These are phyloP conservation scores for Sebastes steindachneri DNA, from an alignment of 2,797 vertebrate species.

Conservation along the genomic window DNA sequence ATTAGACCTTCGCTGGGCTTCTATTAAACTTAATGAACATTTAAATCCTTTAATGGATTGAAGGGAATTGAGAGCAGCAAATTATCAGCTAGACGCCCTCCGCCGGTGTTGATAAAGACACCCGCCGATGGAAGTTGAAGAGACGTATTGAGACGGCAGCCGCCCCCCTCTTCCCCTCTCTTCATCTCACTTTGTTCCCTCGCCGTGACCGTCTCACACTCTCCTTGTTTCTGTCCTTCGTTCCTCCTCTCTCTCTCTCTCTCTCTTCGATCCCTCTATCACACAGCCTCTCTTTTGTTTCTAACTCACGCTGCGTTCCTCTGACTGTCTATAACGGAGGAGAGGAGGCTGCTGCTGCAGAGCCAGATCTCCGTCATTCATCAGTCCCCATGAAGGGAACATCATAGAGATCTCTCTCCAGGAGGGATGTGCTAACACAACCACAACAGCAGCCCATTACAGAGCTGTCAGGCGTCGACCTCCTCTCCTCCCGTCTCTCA, in stretches of 20 bases:
- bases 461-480: slow-evolving; percentile 48
- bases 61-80: slow-evolving; percentile 74
- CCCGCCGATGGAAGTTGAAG: slow-evolving; percentile 43
- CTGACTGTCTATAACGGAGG: slow-evolving; percentile 35
- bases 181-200: slow-evolving; percentile 43
- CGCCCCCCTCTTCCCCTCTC: slow-evolving; percentile 11
- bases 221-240: slow-evolving; percentile 12
- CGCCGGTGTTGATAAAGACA: slow-evolving; percentile 65
- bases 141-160: slow-evolving; percentile 38
- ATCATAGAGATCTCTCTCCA: slow-evolving; percentile 62
- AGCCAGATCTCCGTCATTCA: slow-evolving; percentile 58
- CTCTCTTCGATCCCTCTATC: slow-evolving; percentile 36
- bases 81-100: slow-evolving; percentile 66
- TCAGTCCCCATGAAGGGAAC: slow-evolving; percentile 62
- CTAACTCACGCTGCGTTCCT: slow-evolving; percentile 51
- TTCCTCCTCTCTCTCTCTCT: background rate
- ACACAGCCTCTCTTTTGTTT: slow-evolving; percentile 34
- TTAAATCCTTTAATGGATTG: slow-evolving; percentile 81
- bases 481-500: slow-evolving; percentile 21
- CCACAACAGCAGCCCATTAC: slow-evolving; percentile 62
- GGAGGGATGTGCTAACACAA: slow-evolving; percentile 64
- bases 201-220: slow-evolving; percentile 30
- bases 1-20: slow-evolving; percentile 74
- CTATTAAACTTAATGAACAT: slow-evolving; percentile 80
- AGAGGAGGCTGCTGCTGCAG: slow-evolving; percentile 38